Percentiles rank a stretch among this genome's conserved stretches.
Conservation (phyloP, 1,140 invertebrate species). For the Pseudomyrmex gracilis region DNA sequence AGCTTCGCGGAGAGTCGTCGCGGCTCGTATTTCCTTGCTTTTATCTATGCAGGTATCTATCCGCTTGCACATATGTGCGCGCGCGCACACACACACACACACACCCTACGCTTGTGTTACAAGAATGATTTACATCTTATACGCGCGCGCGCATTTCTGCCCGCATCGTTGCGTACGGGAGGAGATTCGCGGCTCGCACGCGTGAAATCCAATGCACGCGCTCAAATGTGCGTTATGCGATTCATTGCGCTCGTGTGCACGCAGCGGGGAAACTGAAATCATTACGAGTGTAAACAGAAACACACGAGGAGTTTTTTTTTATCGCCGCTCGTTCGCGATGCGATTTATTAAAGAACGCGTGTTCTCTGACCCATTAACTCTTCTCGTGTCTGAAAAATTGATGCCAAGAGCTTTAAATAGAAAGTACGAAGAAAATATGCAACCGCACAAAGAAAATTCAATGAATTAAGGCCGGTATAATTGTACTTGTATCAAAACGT, state of each 20-base stretch:
- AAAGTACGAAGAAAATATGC: constrained; percentile 16
- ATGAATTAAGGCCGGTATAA: background rate
- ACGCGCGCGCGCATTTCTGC: constrained; percentile 23
- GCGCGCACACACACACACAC: background rate
- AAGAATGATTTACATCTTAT: constrained; percentile 11
- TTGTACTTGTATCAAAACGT: background rate
- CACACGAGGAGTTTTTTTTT: constrained; percentile 15
- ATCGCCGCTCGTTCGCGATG: background rate
- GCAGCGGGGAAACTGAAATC: constrained; percentile 48
- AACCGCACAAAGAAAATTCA: background rate
- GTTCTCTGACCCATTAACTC: constrained; percentile 1
- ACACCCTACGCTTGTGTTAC: background rate
- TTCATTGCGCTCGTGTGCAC: constrained; percentile 19
- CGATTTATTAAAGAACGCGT: background rate
- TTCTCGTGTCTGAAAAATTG: background rate
- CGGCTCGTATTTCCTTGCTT: constrained; percentile 38
- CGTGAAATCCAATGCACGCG: constrained; percentile 20
- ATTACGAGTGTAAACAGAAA: constrained; percentile 67
- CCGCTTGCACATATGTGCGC: background rate
- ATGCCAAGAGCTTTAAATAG: background rate
- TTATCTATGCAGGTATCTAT: constrained; percentile 62
- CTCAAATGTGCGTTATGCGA: constrained; percentile 2
- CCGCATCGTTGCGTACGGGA: constrained; percentile 17
- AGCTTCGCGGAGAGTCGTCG: constrained; percentile 43
- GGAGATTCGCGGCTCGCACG: background rate